phyloP scores from a whole-genome alignment of 2,888 invertebrate species.

The Amphipoea lucens region DNA sequence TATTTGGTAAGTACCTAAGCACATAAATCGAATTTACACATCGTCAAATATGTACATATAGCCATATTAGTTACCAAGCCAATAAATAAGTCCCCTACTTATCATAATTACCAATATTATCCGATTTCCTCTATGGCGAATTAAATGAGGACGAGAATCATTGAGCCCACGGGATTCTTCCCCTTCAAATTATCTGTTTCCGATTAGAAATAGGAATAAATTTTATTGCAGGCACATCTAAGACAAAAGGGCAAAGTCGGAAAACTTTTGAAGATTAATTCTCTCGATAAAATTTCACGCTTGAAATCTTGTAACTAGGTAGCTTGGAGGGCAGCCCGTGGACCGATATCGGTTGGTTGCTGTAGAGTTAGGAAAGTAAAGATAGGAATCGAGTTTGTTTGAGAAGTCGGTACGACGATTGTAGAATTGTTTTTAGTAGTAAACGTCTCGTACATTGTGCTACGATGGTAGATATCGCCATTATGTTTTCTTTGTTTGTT shows the following conservation, averaged over 20 bases:
- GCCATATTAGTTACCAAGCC: constrained; percentile 40
- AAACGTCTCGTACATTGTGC: background rate
- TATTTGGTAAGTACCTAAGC: background rate
- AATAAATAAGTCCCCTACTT: constrained; percentile 61
- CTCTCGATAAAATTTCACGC: constrained; percentile 89
- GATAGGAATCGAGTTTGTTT: constrained; percentile 57
- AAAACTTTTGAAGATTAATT: constrained; percentile 88
- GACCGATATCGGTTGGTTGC: constrained; percentile 76
- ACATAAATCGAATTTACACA: constrained; percentile 15
- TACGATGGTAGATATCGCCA: background rate
- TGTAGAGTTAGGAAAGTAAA: constrained; percentile 70
- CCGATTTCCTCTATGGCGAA: constrained; percentile 69
- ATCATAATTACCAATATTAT: constrained; percentile 68
- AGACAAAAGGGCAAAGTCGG: constrained; percentile 83
- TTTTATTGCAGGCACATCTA: constrained; percentile 83
- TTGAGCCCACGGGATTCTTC: constrained; percentile 75
- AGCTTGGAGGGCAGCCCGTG: constrained; percentile 76
- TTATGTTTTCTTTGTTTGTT: background rate
- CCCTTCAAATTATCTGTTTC: constrained; percentile 81
- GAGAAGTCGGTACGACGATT: too few relatives aligned
- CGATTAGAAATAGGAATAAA: constrained; percentile 85
- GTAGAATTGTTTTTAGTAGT: background rate
- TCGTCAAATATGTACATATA: constrained; percentile 22
- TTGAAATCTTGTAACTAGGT: constrained; percentile 82
- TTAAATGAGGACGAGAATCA: constrained; percentile 70